Conservation (phyloP, 2,113 vertebrate genomes). For the Excalfactoria chinensis region DNA sequence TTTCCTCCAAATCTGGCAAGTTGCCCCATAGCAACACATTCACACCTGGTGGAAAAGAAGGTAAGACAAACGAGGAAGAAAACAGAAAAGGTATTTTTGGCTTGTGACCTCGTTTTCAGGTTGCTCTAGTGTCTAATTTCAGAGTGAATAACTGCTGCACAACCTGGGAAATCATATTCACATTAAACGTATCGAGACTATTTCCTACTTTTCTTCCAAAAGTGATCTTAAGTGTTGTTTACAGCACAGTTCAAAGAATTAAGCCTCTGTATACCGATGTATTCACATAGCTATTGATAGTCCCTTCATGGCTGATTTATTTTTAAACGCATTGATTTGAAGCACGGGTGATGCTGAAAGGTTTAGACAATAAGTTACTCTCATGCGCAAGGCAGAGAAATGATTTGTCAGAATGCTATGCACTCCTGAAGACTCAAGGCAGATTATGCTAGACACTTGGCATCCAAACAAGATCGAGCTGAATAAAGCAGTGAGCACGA, state of each 20-base stretch:
- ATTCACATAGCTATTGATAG: neutral
- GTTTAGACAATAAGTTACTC: neutral
- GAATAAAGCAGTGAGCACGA: neutral
- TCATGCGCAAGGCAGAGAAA: neutral
- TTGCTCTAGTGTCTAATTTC: neutral
- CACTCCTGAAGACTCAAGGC: neutral
- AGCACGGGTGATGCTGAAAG: neutral
- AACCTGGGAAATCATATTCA: neutral
- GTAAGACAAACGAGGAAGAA: neutral
- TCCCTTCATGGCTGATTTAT: neutral
- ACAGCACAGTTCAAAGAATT: neutral
- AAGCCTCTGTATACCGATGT: neutral
- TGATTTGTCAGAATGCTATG: neutral
- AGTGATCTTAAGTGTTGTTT: neutral
- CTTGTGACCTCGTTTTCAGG: neutral
- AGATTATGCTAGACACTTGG: neutral
- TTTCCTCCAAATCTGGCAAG: slow-evolving; percentile 91
- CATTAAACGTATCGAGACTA: neutral
- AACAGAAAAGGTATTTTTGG: neutral
- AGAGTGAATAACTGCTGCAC: neutral
- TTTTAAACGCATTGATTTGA: neutral
- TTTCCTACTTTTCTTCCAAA: neutral
- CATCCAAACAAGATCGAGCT: neutral
- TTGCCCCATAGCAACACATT: slow-evolving; percentile 94
- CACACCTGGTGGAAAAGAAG: slow-evolving; percentile 81